These are phyloP conservation scores for Syrphus vitripennis DNA, from an alignment of 2,888 invertebrate species.

Conservation along the genomic window DNA sequence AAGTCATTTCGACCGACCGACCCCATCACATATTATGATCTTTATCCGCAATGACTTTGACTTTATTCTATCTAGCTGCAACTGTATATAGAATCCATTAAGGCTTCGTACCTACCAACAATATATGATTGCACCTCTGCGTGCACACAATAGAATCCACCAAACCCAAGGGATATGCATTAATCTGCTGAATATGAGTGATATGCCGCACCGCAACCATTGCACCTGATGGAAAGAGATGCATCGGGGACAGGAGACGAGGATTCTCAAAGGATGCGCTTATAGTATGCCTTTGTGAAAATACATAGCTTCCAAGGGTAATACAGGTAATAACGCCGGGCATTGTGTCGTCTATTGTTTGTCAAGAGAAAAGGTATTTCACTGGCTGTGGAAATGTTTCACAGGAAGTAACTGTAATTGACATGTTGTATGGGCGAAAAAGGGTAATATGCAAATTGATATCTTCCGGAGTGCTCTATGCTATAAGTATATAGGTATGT, in stretches of 20 bases:
- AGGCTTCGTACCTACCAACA: background rate
- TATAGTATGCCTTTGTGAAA: constrained; percentile 22
- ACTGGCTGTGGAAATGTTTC: background rate
- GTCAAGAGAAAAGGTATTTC: background rate
- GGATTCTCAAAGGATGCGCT: constrained; percentile 38
- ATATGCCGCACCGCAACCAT: constrained; percentile 48
- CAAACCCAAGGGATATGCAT: constrained; percentile 33
- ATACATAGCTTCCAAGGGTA: constrained; percentile 5
- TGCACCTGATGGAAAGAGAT: background rate
- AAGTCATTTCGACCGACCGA: background rate
- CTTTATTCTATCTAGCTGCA: background rate
- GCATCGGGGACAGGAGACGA: background rate
- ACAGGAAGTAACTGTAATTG: constrained; percentile 56
- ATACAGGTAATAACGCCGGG: too few species aligned
- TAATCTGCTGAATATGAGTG: constrained; percentile 46
- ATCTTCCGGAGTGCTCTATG: constrained; percentile 24
- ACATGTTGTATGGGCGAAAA: constrained; percentile 34
- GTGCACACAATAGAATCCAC: constrained; percentile 37
- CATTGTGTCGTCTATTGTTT: constrained; percentile 43
- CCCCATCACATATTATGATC: background rate
- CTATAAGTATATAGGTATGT: too few species aligned
- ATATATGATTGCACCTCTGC: constrained; percentile 34
- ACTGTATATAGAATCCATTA: constrained; percentile 50
- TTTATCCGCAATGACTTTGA: background rate
- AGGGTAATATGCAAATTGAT: constrained; percentile 65